Evolutionary conservation across 1,140 invertebrate species (phyloP).

Genomic region (Druon quercuslanigerum): DNA sequence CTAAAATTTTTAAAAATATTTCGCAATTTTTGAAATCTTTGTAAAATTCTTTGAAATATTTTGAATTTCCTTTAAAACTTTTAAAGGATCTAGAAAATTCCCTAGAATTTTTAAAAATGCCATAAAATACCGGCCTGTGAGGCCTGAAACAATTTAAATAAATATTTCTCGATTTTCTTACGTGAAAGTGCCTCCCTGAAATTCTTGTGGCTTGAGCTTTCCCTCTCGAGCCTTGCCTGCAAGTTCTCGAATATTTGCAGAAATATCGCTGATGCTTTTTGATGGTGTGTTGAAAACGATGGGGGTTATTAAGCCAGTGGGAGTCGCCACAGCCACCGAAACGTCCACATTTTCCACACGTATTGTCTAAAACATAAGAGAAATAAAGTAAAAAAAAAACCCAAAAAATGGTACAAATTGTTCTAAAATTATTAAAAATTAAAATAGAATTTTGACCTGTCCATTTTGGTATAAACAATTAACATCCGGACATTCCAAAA

Average conservation of each 20-base stretch:
- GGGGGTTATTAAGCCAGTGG: slow-evolving; percentile 97
- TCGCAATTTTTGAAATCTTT: no score
- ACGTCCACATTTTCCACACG: slow-evolving; percentile 87
- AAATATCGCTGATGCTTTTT: slow-evolving; percentile 93
- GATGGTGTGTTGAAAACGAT: slow-evolving; percentile 95
- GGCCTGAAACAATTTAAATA: no score
- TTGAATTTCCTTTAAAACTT: no score
- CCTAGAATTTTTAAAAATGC: no score
- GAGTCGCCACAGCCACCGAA: slow-evolving; percentile 96
- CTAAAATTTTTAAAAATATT: no score
- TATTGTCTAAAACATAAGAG: slow-evolving; percentile 77
- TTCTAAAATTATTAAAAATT: slow-evolving; percentile 5
- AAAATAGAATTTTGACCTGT: slow-evolving; percentile 51
- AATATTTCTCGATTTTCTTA: slow-evolving; percentile 43
- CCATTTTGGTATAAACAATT: slow-evolving; percentile 79
- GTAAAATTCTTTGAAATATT: no score
- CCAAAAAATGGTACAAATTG: background rate
- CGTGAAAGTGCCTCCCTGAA: slow-evolving; percentile 88
- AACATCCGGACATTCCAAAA: slow-evolving; percentile 93
- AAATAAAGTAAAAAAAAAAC: background rate
- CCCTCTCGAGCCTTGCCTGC: slow-evolving; percentile 94
- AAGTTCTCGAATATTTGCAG: slow-evolving; percentile 86
- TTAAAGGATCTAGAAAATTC: no score
- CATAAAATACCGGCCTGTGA: no score
- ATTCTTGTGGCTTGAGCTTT: slow-evolving; percentile 97